A percentile compares a stretch with the other conserved stretches of the same genome.
phyloP scores from a whole-genome alignment of 2,888 invertebrate genomes.

The Gisinianus flammeolus region DNA sequence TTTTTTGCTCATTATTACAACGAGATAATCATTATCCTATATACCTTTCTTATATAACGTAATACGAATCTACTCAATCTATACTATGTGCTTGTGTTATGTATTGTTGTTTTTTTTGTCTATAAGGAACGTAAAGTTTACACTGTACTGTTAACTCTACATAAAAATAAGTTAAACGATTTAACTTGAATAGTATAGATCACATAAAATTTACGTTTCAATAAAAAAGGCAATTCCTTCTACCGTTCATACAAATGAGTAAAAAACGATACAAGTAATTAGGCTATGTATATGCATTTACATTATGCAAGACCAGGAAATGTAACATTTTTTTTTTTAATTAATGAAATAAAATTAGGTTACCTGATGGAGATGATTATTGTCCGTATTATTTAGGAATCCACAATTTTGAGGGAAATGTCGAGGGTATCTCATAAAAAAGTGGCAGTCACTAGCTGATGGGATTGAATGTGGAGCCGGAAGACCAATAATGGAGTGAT shows the following conservation, averaged over 20 bases:
- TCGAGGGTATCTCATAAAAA: constrained; percentile 38
- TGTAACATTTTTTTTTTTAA: no score
- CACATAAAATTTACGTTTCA: no score
- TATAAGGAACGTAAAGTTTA: neutral
- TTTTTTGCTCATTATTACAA: no score
- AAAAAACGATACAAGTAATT: neutral
- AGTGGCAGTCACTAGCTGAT: constrained; percentile 23
- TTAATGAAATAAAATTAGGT: constrained; percentile 5
- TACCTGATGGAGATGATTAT: constrained; percentile 46
- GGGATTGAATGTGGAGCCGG: constrained; percentile 37
- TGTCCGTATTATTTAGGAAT: constrained; percentile 40
- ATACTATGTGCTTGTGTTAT: no score
- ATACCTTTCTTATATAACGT: no score
- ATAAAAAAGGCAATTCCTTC: neutral
- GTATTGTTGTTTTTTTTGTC: neutral
- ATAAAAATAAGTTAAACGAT: neutral
- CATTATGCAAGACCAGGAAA: no score
- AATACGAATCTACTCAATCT: no score
- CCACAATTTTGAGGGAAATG: constrained; percentile 43
- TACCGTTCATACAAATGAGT: no score
- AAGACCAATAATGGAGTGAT: constrained; percentile 56
- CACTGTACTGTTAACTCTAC: no score
- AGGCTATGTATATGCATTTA: neutral
- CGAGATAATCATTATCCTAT: no score
- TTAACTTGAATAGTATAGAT: neutral